Evolutionary conservation across 2,113 vertebrate species (phyloP), one percentile per base, ranked within the genome.

Genomic region (Saguinus midas): DNA sequence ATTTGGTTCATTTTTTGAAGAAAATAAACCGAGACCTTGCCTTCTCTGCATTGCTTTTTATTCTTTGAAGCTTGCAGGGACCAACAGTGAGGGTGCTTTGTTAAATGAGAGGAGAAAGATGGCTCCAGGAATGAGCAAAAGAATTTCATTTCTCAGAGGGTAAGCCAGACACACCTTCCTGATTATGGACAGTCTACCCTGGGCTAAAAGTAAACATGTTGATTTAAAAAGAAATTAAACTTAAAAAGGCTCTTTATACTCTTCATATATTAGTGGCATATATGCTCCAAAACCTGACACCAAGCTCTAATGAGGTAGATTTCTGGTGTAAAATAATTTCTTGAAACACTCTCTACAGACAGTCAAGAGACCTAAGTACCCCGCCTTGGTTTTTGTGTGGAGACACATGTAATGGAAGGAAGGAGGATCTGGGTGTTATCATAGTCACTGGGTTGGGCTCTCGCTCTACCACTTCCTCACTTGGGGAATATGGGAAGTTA

Each of bases 1-100:
- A 52, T 50, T 37, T 90, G 90, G 35, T 79, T 97, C 87, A 76
- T 97, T 86, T 86, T 58, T 72, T 66, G 90, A 96, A 91, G 80
- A 57, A 94, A 81, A 96, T 48, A 91, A 86, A 11, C 78, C 1
- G 3, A 94, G 92, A 94, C 88, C 5, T 90, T 76, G 57, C 37
- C 45, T 55, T 92, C 78, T 90, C 92, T 80, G 14, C 29, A 96
- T 90, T 93, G 87, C 48, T 61, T 96, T 64, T 52, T 81, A 80
- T 81, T 96, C 70, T 13, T 82, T 87, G 29, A 84, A 20, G 23
- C 73, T 88, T 89, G 32, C 61, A 91, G 32, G 70, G 32, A 1
- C 35, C 48, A 29, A 80, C 14, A 10, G 66, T 0, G 3, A 55
- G 5, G 23, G 1, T 57, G 72, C 27, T 92, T 95, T 87, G 83